These are phyloP conservation scores for Sphecodes monilicornis DNA, from an alignment of 2,888 invertebrate species.

Conservation along the genomic window DNA sequence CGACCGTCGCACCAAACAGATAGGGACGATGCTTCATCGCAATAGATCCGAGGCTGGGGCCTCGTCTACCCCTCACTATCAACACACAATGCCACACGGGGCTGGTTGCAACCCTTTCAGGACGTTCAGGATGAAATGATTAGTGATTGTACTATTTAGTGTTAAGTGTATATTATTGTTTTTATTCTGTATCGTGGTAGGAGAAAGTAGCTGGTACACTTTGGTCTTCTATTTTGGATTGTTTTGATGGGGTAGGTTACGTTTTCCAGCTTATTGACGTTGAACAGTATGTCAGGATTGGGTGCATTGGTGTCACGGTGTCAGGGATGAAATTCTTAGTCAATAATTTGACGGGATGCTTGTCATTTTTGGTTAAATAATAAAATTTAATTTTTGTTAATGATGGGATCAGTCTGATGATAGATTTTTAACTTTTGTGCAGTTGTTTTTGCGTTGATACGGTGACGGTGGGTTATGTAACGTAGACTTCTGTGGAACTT, in stretches of 20 bases:
- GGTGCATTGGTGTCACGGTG: neutral
- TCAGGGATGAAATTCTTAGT: neutral
- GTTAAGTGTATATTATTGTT: neutral
- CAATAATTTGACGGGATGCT: no score
- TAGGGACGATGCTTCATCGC: neutral
- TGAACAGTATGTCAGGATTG: neutral
- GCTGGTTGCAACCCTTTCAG: neutral
- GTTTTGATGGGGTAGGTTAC: neutral
- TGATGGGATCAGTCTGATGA: neutral
- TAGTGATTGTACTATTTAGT: neutral
- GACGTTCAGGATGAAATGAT: neutral
- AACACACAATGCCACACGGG: neutral
- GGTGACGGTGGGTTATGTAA: constrained; percentile 40
- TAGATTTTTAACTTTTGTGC: neutral
- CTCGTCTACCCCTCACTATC: neutral
- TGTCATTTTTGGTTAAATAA: neutral
- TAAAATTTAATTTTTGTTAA: neutral
- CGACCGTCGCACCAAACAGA: neutral
- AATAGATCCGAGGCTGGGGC: neutral
- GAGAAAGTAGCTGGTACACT: neutral
- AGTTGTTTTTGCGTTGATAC: neutral
- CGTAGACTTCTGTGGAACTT: constrained; percentile 5
- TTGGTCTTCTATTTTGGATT: neutral
- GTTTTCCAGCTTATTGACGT: neutral
- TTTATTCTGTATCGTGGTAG: neutral